Evolutionary conservation across 2,888 invertebrate genomes (phyloP).

Genomic region (Plebejus argus): DNA sequence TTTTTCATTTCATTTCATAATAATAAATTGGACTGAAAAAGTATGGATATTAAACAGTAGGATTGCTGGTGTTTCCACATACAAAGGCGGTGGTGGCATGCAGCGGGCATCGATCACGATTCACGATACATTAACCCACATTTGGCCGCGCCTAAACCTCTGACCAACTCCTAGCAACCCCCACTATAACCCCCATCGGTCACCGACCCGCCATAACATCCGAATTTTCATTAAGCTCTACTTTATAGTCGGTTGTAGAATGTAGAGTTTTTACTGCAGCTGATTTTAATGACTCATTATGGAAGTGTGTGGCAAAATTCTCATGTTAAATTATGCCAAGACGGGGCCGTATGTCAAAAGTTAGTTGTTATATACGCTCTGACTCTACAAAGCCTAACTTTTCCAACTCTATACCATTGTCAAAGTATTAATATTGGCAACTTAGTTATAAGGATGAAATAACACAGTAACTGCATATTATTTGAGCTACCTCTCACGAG

Average conservation of each 20-base stretch:
- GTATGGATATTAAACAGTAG: too few relatives aligned
- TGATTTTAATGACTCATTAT: neutral
- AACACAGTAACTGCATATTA: too few relatives aligned
- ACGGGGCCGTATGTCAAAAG: too few relatives aligned
- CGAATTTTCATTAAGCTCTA: neutral
- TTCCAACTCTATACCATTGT: too few relatives aligned
- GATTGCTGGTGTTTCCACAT: neutral
- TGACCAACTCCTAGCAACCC: neutral
- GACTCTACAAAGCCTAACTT: too few relatives aligned
- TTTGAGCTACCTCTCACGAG: too few relatives aligned
- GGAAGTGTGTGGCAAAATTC: neutral
- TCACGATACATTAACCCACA: slow-evolving; percentile 24
- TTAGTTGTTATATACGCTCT: too few relatives aligned
- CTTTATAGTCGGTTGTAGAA: neutral
- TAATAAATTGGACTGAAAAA: too few relatives aligned
- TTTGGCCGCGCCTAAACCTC: neutral
- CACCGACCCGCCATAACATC: neutral
- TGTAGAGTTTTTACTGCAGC: neutral
- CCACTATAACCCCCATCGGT: neutral
- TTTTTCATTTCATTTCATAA: too few relatives aligned
- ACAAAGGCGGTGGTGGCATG: slow-evolving; percentile 4
- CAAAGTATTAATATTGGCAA: too few relatives aligned
- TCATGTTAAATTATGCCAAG: too few relatives aligned
- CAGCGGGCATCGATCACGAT: slow-evolving; percentile 23
- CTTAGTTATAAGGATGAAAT: too few relatives aligned